Evolutionary conservation across 2,797 vertebrate genomes (phyloP).

Genomic region (Halcyon badia): DNA sequence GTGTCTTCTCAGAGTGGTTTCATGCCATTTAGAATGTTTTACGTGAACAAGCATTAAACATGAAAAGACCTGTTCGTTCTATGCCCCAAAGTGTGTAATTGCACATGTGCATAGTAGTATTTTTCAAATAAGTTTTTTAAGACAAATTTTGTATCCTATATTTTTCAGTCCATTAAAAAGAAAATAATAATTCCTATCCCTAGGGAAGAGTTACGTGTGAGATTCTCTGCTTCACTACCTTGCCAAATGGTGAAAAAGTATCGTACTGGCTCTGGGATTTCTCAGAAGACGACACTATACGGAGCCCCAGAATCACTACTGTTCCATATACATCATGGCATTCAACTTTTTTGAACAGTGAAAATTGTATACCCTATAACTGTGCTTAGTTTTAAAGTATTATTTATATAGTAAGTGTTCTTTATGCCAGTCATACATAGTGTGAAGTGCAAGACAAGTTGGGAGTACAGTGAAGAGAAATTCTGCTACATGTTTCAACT

Average conservation of each 20-base stretch:
- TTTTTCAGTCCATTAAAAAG: neutral
- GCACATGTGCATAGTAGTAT: neutral
- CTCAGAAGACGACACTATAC: neutral
- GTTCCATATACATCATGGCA: neutral
- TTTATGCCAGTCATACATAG: neutral
- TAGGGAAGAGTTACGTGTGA: neutral
- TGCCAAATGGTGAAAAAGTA: neutral
- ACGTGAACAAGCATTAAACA: rapidly evolving
- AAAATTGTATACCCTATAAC: neutral
- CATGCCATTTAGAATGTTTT: neutral
- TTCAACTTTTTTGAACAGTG: neutral
- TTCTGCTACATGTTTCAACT: neutral
- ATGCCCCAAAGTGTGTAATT: neutral
- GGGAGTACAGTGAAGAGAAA: neutral
- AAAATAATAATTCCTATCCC: neutral
- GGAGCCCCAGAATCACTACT: neutral
- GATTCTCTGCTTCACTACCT: neutral
- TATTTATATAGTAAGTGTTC: neutral
- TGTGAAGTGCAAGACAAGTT: neutral
- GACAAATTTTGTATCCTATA: neutral
- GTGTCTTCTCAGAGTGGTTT: neutral
- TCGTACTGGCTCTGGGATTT: neutral
- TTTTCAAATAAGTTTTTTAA: neutral
- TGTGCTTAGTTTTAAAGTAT: neutral
- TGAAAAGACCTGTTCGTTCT: neutral